Percentiles rank a stretch among this genome's conserved stretches.
phyloP scores from a whole-genome alignment of 2,888 invertebrate species.

The Lithodes maja region DNA sequence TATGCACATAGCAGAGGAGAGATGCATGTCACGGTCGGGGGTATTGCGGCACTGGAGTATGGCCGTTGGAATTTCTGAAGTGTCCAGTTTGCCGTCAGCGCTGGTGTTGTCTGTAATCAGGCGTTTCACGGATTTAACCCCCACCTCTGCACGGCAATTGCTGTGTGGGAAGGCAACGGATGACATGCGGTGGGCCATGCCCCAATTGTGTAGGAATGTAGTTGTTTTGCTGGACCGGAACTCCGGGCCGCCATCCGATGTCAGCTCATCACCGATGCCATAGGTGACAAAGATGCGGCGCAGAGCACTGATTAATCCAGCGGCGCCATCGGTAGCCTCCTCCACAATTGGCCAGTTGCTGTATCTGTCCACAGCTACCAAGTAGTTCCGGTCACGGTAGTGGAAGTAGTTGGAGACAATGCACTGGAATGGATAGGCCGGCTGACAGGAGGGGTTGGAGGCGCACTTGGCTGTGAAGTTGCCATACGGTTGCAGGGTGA shows the following conservation, averaged over 20 bases:
- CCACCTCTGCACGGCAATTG: conserved; percentile 48
- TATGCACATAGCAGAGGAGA: conserved; percentile 44
- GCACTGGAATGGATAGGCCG: conserved; percentile 47
- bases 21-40: conserved; percentile 43
- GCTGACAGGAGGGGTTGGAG: conserved; percentile 8
- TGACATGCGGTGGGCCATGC: conserved; percentile 36
- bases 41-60: conserved; percentile 54
- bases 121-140: conserved; percentile 34
- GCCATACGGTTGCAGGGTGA: conserved; percentile 29
- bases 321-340: neutral
- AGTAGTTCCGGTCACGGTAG: conserved; percentile 23
- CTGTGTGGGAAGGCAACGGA: conserved; percentile 41
- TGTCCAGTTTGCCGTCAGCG: conserved; percentile 39
- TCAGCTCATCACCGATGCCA: conserved; percentile 42
- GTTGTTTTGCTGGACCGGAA: conserved; percentile 33
- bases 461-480: conserved; percentile 49
- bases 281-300: conserved; percentile 16
- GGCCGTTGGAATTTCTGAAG: conserved; percentile 38
- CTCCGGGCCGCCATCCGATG: conserved; percentile 44
- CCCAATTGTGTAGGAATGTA: conserved; percentile 25
- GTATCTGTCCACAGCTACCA: conserved; percentile 39
- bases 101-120: conserved; percentile 40
- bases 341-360: conserved; percentile 44
- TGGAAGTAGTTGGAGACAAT: conserved; percentile 38
- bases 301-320: conserved; percentile 21